These are phyloP conservation scores for Hydractinia symbiolongicarpus DNA, from an alignment of 30 jellyfish, hydroid and myxozoan species.

Conservation along the genomic window DNA sequence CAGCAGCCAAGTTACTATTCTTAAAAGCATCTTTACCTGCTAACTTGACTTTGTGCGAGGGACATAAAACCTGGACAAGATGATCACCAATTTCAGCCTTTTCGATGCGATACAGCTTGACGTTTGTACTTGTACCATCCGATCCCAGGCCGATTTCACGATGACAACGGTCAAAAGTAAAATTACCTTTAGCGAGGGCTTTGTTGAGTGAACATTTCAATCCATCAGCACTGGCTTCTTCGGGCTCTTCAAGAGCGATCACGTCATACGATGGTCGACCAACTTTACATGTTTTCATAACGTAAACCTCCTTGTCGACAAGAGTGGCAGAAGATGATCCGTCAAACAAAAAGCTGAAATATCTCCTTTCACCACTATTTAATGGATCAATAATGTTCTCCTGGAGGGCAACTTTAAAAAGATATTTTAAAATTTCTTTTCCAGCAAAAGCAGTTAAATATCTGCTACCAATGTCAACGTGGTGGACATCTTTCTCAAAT, in stretches of 20 bases:
- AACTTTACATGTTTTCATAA: slow-evolving; percentile 18
- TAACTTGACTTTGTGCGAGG: slow-evolving; percentile 9
- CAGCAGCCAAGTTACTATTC: background rate
- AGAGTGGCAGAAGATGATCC: too few species aligned
- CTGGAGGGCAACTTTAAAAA: background rate
- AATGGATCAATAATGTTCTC: slow-evolving; percentile 4
- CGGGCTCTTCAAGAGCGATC: slow-evolving; percentile 12
- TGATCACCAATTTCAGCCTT: slow-evolving; percentile 27
- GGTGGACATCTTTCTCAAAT: slow-evolving; percentile 5
- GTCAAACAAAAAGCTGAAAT: background rate
- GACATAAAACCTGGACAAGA: background rate
- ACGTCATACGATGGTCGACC: background rate
- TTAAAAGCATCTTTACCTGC: slow-evolving; percentile 7
- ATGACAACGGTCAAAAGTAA: background rate
- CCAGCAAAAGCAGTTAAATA: background rate
- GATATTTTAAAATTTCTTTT: background rate
- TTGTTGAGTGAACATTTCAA: slow-evolving; percentile 28
- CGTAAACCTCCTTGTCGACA: slow-evolving; percentile 21
- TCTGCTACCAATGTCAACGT: slow-evolving; percentile 4
- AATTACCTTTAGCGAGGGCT: background rate
- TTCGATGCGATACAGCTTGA: slow-evolving; percentile 1
- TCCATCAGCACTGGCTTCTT: slow-evolving; percentile 5
- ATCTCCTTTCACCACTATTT: slow-evolving; percentile 10
- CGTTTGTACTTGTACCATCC: background rate
- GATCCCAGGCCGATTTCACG: slow-evolving; percentile 18